Base-by-base conservation (phyloP, 1,140 invertebrate genomes). In the Micrasema minimum region DNA sequence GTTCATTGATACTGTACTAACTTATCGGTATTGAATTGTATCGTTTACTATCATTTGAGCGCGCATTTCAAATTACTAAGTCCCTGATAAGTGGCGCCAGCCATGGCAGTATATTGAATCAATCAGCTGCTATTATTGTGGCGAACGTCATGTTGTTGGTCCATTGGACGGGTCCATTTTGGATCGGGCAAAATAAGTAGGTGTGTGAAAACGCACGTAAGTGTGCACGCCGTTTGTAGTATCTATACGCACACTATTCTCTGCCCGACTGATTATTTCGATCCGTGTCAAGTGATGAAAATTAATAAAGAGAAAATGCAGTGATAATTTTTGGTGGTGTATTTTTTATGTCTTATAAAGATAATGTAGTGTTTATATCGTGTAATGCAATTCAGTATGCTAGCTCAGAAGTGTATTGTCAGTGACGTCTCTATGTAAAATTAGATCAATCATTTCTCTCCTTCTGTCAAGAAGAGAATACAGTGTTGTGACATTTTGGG, bases 101-200 rank as follows among this genome's bases (percentile, higher is more conserved):
- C 64, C 4, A n/a, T 62, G 67, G 67, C 53, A 61, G 51, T 26
- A 55, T 46, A 23, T 23, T 20, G 50, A 66, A 66, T 23, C 48
- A 66, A 67, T 43, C 65, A 67, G 65, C 50, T 67, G 65, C 55
- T 62, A 45, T 26, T 43, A 37, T 62, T 26, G 22, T 46, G 41
- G 26, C 41, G 20, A 62, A 51, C 45, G 41, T 62, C 67, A 51
- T 46, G 37, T 53, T 31, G 59, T 61, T 16, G 66, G 68, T 69
- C 66, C 67, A 62, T 46, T 57, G 73, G 69, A 72, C 73, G 72
- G 64, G 66, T 75, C 73, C 73, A 75, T 75, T 67, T 75, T 69
- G 69, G 46, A 69, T 59, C 66, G 51, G 23, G 55, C 37, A 38
- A 59, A 69, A 18, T 67, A 69, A 59, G 67, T 64, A 70, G 55